These are phyloP conservation scores for Cylloceria caligata DNA, from an alignment of 2,888 invertebrate genomes.

Conservation along the genomic window DNA sequence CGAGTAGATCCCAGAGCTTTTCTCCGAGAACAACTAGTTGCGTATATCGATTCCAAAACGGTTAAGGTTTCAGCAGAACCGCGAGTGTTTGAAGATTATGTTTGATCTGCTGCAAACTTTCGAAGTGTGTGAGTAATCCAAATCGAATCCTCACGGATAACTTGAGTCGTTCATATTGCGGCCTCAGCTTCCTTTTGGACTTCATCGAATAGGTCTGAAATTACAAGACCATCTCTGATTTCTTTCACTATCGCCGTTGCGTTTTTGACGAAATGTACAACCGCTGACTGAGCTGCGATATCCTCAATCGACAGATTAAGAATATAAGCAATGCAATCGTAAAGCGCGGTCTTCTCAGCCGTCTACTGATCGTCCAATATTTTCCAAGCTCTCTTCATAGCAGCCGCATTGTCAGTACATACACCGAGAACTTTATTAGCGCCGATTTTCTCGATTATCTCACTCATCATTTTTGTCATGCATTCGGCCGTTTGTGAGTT, in stretches of 20 bases:
- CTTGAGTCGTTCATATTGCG: conserved; percentile 58
- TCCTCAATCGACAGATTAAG: conserved; percentile 73
- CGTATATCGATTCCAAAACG: conserved; percentile 54
- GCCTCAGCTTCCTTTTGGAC: conserved; percentile 47
- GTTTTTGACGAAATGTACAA: conserved; percentile 56
- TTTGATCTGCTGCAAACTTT: conserved; percentile 70
- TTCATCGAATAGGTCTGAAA: conserved; percentile 65
- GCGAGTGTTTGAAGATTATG: conserved; percentile 70
- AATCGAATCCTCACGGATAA: conserved; percentile 69
- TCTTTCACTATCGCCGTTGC: conserved; percentile 70
- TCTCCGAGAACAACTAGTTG: conserved; percentile 66
- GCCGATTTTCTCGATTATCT: conserved; percentile 58
- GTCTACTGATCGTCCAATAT: conserved; percentile 70
- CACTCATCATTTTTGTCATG: conserved; percentile 24
- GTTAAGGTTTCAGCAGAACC: conserved; percentile 66
- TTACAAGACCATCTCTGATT: conserved; percentile 70
- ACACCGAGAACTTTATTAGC: conserved; percentile 68
- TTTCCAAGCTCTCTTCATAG: conserved; percentile 71
- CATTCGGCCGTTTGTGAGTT: conserved; percentile 64
- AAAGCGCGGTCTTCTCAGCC: conserved; percentile 69
- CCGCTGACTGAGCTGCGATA: conserved; percentile 62
- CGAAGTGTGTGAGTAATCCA: conserved; percentile 70
- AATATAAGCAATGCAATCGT: conserved; percentile 71
- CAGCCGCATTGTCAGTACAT: conserved; percentile 72
- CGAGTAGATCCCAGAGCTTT: conserved; percentile 67